A percentile compares a stretch with the other conserved stretches of the same genome.
Evolutionary conservation across 1,140 invertebrate species (phyloP).

Genomic region (Diprion similis): DNA sequence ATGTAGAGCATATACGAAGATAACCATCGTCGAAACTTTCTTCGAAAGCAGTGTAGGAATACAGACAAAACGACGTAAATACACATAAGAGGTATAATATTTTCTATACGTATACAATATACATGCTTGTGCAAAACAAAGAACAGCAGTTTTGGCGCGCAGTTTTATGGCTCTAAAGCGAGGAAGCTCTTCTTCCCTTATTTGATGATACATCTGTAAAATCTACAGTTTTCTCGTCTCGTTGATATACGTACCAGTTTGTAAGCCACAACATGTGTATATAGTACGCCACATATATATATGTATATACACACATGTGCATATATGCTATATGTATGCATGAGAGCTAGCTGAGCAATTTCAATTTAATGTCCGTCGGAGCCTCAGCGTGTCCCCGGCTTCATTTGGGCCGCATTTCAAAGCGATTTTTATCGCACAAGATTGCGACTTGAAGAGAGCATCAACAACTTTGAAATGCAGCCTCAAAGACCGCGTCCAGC

Average conservation of each 20-base stretch:
- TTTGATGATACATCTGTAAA: neutral
- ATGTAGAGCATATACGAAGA: too few relatives aligned
- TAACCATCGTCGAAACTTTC: too few relatives aligned
- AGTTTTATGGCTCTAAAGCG: neutral
- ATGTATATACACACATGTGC: neutral
- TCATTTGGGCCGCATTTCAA: neutral
- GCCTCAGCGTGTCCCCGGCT: neutral
- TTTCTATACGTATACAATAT: neutral
- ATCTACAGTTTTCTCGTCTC: neutral
- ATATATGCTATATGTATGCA: neutral
- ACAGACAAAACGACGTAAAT: too few relatives aligned
- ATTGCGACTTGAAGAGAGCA: constrained; percentile 2
- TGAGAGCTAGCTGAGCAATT: neutral
- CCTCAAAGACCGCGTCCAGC: too few relatives aligned
- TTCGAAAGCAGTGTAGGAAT: too few relatives aligned
- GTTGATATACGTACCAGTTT: neutral
- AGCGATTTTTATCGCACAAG: neutral
- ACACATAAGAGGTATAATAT: neutral
- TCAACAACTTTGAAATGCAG: neutral
- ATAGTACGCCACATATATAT: neutral
- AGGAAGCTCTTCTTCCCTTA: neutral
- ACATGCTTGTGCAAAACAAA: neutral
- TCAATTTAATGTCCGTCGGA: neutral
- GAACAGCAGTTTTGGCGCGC: neutral
- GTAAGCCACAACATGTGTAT: neutral